Evolutionary conservation across 1,140 invertebrate genomes (phyloP).

Genomic region (Zaprionus ghesquierei): DNA sequence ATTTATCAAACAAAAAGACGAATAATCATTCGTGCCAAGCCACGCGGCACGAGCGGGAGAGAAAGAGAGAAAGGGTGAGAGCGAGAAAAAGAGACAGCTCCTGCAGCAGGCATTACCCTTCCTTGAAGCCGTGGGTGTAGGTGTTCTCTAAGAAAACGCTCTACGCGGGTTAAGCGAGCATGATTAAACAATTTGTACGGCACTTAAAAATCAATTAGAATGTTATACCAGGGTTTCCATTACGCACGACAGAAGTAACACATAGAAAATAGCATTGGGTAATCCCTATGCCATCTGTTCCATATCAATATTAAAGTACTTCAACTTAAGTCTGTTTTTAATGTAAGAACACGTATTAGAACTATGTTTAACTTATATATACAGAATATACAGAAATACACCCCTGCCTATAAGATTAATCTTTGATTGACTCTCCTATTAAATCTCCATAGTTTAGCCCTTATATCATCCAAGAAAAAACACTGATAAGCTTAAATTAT

Average conservation of each 20-base stretch:
- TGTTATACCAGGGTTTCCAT: slow-evolving; percentile 15
- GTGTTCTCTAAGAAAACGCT: background rate
- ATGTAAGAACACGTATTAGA: background rate
- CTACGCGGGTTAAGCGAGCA: slow-evolving; percentile 35
- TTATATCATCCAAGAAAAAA: background rate
- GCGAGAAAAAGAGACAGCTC: background rate
- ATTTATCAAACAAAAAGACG: slow-evolving; percentile 81
- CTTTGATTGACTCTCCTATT: background rate
- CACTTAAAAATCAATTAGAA: slow-evolving; percentile 76
- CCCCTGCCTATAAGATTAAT: too few relatives aligned
- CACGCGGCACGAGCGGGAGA: slow-evolving; percentile 33
- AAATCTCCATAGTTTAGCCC: background rate
- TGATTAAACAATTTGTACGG: slow-evolving; percentile 69
- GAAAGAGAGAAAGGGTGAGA: too few relatives aligned
- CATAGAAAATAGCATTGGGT: slow-evolving; percentile 1
- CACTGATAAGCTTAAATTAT: background rate
- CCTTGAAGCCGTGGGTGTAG: background rate
- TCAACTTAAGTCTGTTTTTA: too few relatives aligned
- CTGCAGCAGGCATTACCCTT: slow-evolving; percentile 21
- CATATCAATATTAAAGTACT: background rate
- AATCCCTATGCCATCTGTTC: background rate
- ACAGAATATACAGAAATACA: too few relatives aligned
- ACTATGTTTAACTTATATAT: too few relatives aligned
- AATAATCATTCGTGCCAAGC: slow-evolving; percentile 67
- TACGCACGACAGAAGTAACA: slow-evolving; percentile 8